A percentile compares a stretch with the other conserved stretches of the same genome.
Evolutionary conservation across 2,113 vertebrate genomes (phyloP).

Genomic region (Actenoides hombroni): DNA sequence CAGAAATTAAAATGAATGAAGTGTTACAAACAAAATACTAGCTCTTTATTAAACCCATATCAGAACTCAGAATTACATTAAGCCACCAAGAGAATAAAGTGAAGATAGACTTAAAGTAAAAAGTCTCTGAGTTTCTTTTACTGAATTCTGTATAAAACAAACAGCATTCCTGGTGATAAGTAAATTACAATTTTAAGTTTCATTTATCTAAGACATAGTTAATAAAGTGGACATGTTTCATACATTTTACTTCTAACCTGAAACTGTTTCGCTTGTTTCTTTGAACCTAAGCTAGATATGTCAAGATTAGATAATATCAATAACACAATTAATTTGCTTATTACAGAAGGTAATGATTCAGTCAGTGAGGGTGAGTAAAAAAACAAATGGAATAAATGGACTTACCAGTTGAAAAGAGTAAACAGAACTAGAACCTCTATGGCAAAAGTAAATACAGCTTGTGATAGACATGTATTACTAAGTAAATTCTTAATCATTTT

Average conservation of each 20-base stretch:
- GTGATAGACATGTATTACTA: not conserved
- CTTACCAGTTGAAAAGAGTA: not conserved
- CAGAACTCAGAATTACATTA: not conserved
- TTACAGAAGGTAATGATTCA: not conserved
- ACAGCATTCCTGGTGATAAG: not conserved
- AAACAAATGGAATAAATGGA: slow-evolving; percentile 15
- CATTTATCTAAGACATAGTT: not conserved
- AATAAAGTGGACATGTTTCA: not conserved
- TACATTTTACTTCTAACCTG: not conserved
- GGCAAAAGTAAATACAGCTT: not conserved
- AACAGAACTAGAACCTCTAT: not conserved
- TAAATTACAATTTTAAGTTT: not conserved
- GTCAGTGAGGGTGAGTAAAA: not conserved
- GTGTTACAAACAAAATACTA: not conserved
- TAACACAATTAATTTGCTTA: not conserved
- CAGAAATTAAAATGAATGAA: not conserved
- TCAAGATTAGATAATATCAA: not conserved
- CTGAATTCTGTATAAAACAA: not conserved
- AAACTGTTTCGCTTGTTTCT: not conserved
- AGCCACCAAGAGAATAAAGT: not conserved
- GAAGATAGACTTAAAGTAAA: not conserved
- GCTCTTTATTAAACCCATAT: not conserved
- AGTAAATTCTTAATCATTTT: not conserved
- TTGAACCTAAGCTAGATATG: not conserved
- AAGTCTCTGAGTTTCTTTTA: not conserved